These are phyloP conservation scores for Dasypus novemcinctus DNA, from an alignment of 2,113 vertebrate species.

Conservation along the genomic window DNA sequence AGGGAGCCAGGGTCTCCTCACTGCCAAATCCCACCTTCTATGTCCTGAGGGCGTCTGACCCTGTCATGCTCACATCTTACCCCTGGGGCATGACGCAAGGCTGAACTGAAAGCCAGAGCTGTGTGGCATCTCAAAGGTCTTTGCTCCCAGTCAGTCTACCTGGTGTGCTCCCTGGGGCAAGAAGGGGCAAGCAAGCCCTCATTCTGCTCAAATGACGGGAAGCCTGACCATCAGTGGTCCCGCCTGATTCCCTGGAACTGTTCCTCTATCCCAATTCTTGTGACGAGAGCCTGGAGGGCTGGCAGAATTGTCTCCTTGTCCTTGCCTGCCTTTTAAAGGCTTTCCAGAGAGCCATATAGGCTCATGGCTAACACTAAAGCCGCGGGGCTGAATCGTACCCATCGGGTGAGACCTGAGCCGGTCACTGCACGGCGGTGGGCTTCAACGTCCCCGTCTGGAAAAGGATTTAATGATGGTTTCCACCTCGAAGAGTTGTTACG, in stretches of 20 bases:
- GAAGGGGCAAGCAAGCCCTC: background rate
- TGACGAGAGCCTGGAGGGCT: background rate
- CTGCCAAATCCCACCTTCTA: no score
- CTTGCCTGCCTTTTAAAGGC: background rate
- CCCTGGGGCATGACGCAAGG: background rate
- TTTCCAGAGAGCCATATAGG: background rate
- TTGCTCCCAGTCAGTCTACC: background rate
- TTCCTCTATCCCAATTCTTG: background rate
- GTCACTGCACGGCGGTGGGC: background rate
- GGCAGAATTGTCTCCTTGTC: background rate
- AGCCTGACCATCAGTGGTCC: background rate
- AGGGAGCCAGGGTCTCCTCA: background rate
- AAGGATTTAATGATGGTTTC: background rate
- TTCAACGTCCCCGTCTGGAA: background rate
- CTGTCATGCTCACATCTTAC: rapidly evolving
- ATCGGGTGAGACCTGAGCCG: background rate
- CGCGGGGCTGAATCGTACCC: background rate
- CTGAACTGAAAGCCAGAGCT: background rate
- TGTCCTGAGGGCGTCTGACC: background rate
- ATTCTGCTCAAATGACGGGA: background rate
- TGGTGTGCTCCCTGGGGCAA: background rate
- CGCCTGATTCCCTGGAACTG: rapidly evolving
- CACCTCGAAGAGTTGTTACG: background rate
- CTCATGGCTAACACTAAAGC: background rate
- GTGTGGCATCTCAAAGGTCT: background rate